Evolutionary conservation across 2,113 vertebrate species (phyloP), one percentile per base, ranked within the genome.

Genomic region (Ploceus nigricollis): DNA sequence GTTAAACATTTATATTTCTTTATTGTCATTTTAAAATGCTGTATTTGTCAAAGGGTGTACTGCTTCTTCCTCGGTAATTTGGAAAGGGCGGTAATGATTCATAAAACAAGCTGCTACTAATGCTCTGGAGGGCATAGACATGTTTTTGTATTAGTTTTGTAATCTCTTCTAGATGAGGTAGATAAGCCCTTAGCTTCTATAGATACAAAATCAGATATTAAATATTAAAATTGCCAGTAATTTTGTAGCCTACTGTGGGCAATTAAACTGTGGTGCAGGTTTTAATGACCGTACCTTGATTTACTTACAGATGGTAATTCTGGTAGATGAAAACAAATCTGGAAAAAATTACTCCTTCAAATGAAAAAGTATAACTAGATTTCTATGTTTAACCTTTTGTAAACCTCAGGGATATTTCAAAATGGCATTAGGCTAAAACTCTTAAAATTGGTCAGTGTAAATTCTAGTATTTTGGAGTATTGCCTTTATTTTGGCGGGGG

Each of bases 21-120:
- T 50, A 53, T 47, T 3, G 7, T 56, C 10, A 71, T 63, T 88
- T 86, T 58, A 58, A 93, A 95, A 93, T 86, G 50, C 37, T 45
- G 27, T 15, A 27, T 88, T 93, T 2, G 0, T 92, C 50, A 79
- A 60, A 72, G 15, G 42, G 6, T 9, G 16, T 79, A 48, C 40
- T 22, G 40, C 66, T 87, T 87, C 54, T 85, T 92, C 42, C 50
- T 80, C 0, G 0, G 31, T 80, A 82, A 94, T 92, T 95, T 90
- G 54, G 23, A 93, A 93, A 86, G 58, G 63, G 47, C 2, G 19
- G 50, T 54, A 87, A 86, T 88, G 88, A 92, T 90, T 95, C 90
- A 93, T 86, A 73, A 86, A 86, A 79, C 75, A 96, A 93, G 54
- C 51, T 94, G 86, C 39, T 89, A 31, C 15, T 84, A 81, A 75